Conservation (phyloP, 2,888 invertebrate species). For the Steinernema hermaphroditum region DNA sequence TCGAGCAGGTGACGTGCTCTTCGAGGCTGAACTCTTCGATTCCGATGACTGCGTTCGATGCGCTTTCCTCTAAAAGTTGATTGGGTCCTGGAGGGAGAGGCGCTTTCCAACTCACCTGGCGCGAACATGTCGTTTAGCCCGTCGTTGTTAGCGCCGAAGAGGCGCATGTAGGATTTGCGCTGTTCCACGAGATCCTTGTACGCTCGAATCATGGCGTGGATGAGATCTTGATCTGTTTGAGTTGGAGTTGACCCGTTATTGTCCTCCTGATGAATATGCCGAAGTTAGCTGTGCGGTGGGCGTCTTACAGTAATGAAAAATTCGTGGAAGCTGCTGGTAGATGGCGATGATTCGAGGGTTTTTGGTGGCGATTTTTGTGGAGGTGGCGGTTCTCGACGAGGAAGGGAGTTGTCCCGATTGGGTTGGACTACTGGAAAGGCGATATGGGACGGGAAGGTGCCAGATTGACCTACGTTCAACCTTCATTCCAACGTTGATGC, state of each 20-base stretch:
- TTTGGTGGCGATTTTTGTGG: not conserved
- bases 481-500: not conserved
- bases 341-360: no score
- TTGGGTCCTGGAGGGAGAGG: no score
- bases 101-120: not conserved
- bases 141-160: not conserved
- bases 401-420: not conserved
- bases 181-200: not conserved
- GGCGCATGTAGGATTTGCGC: not conserved
- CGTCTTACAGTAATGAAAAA: no score
- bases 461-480: not conserved
- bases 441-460: no score
- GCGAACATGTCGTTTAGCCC: not conserved
- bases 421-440: constrained; percentile 2
- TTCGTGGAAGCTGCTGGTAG: no score
- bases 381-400: not conserved
- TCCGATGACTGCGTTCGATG: not conserved
- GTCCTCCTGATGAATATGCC: no score
- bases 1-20: not conserved
- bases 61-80: not conserved
- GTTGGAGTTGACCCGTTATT: no score
- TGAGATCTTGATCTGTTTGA: no score
- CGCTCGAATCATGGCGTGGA: not conserved
- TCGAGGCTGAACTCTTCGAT: not conserved
- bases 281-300: no score